phyloP scores from a whole-genome alignment of 2,888 invertebrate species.

The Clepsis dumicolana region DNA sequence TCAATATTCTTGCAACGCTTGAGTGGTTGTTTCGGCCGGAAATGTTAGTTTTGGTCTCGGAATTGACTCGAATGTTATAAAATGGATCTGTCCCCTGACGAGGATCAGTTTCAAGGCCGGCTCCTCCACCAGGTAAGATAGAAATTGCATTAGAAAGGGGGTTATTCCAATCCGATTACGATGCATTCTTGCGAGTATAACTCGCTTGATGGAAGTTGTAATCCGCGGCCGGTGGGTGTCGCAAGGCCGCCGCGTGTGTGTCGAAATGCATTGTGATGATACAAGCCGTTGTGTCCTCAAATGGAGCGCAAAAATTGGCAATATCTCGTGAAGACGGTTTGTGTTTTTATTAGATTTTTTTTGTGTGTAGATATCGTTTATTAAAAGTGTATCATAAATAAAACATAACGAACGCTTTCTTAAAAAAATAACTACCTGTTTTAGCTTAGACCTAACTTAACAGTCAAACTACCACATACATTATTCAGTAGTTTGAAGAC shows the following conservation, averaged over 20 bases:
- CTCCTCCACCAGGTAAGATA: constrained; percentile 89
- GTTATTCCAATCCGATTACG: constrained; percentile 39
- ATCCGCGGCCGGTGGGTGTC: constrained; percentile 21
- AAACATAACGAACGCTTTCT: too few relatives aligned
- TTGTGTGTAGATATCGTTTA: not conserved
- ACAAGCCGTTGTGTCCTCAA: not conserved
- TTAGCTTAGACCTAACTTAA: too few relatives aligned
- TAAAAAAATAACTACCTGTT: too few relatives aligned
- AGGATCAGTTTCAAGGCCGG: constrained; percentile 92
- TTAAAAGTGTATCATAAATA: too few relatives aligned
- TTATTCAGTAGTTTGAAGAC: too few relatives aligned
- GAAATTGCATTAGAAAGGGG: constrained; percentile 35
- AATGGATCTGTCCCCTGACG: constrained; percentile 92
- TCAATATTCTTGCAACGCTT: constrained; percentile 65
- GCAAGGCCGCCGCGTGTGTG: constrained; percentile 45
- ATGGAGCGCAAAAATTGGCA: constrained; percentile 33
- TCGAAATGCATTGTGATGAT: constrained; percentile 19
- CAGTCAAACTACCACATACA: too few relatives aligned
- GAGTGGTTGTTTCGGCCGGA: constrained; percentile 66
- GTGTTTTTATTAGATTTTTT: not conserved
- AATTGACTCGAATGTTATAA: constrained; percentile 52
- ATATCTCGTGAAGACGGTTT: constrained; percentile 31
- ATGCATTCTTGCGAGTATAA: constrained; percentile 44
- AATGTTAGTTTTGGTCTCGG: constrained; percentile 62
- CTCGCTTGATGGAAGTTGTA: constrained; percentile 13